phyloP scores from a whole-genome alignment of 2,888 invertebrate genomes.

The Oxytorus armatus region DNA sequence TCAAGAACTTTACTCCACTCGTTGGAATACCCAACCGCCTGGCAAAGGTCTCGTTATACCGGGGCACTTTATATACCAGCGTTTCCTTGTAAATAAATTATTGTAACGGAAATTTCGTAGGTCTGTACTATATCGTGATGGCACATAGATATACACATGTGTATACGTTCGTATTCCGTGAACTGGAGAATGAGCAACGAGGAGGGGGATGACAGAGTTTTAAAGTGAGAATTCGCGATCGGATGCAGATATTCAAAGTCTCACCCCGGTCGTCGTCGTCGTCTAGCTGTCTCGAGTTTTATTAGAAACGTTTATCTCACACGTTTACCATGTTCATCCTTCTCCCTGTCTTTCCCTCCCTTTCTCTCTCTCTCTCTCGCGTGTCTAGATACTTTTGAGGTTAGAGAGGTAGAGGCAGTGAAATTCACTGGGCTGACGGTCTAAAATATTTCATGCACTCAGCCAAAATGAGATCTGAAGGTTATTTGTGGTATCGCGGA shows the following conservation, averaged over 20 bases:
- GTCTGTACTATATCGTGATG: slow-evolving; percentile 12
- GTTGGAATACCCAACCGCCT: slow-evolving; percentile 24
- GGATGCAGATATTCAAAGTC: background rate
- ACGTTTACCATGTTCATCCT: slow-evolving; percentile 20
- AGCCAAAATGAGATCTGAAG: slow-evolving; percentile 36
- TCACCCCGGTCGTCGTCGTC: background rate
- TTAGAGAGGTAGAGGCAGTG: slow-evolving; percentile 22
- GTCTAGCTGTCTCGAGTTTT: slow-evolving; percentile 16
- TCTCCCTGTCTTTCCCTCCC: background rate
- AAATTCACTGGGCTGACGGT: slow-evolving; percentile 1
- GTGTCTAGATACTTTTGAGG: slow-evolving; percentile 13
- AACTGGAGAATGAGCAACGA: background rate
- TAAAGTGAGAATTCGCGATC: background rate
- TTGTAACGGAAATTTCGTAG: slow-evolving; percentile 37
- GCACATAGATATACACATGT: too few species aligned
- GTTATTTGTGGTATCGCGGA: slow-evolving; percentile 33
- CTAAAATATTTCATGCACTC: slow-evolving; percentile 58
- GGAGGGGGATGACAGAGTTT: too few species aligned
- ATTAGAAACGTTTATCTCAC: slow-evolving; percentile 3
- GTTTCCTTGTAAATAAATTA: slow-evolving; percentile 60
- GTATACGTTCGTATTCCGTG: too few species aligned
- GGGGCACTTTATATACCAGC: slow-evolving; percentile 10
- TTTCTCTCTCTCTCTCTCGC: background rate
- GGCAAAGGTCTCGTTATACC: slow-evolving; percentile 44
- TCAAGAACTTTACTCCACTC: slow-evolving; percentile 33